phyloP scores from a whole-genome alignment of 2,888 invertebrate species.

The Scrobipalpa atriplicella region DNA sequence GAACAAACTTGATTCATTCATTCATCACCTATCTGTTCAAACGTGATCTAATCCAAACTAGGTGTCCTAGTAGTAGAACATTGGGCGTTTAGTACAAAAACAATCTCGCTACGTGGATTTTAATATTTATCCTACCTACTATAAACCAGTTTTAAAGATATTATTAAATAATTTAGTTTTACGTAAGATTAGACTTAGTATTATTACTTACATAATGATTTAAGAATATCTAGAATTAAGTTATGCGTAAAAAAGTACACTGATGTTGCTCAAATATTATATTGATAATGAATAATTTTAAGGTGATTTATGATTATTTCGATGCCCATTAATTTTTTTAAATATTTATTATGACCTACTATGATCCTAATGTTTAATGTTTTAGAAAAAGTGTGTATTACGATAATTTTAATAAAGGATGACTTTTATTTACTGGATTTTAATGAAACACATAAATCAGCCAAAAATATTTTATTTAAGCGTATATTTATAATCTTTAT shows the following conservation, averaged over 20 bases:
- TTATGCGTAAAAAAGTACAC: background rate
- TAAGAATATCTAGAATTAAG: background rate
- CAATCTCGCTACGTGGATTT: too few species aligned
- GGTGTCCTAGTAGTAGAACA: too few species aligned
- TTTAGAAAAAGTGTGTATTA: background rate
- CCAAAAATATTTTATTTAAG: conserved; percentile 84
- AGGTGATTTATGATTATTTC: background rate
- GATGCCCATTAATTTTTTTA: conserved; percentile 12
- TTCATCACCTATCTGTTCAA: too few species aligned
- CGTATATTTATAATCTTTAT: conserved; percentile 81
- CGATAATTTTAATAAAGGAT: conserved; percentile 8
- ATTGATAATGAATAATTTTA: background rate
- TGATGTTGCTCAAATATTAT: background rate
- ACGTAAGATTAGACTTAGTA: background rate
- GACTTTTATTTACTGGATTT: conserved; percentile 2
- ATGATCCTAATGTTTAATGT: background rate
- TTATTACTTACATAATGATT: background rate
- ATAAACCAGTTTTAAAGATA: background rate
- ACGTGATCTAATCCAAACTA: too few species aligned
- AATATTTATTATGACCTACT: conserved; percentile 7
- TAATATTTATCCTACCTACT: too few species aligned
- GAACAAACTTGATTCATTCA: too few species aligned
- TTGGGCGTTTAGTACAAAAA: too few species aligned
- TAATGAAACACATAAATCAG: conserved; percentile 71
- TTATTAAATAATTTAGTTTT: conserved; percentile 1